Evolutionary conservation across 2,113 vertebrate genomes (phyloP).

Genomic region (Nipponia nippon): DNA sequence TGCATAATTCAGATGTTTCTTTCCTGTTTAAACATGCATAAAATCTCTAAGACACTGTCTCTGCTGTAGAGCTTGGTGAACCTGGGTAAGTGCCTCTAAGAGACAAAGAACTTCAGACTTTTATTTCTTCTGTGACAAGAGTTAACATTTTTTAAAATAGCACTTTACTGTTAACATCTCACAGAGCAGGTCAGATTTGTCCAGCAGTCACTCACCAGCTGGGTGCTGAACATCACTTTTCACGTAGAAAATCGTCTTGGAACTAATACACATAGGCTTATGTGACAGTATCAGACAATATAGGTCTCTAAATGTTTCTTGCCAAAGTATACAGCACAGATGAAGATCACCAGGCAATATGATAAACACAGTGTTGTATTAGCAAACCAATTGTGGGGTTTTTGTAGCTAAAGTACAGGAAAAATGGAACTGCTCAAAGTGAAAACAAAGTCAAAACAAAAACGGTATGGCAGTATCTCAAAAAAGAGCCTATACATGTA

Average conservation of each 20-base stretch:
- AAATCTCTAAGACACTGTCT: background rate
- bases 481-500: background rate
- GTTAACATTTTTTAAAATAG: background rate
- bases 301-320: background rate
- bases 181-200: background rate
- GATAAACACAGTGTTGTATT: background rate
- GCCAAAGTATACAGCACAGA: background rate
- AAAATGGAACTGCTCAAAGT: background rate
- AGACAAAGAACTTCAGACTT: background rate
- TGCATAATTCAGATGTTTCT: background rate
- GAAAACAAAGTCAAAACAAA: background rate
- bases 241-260: background rate
- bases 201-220: background rate
- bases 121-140: background rate
- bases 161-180: background rate
- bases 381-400: accelerated
- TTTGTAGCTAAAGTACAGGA: background rate
- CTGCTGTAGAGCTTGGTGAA: background rate
- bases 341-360: background rate
- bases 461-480: accelerated
- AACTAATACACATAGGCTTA: background rate
- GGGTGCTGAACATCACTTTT: background rate
- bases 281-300: background rate
- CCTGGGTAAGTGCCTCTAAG: background rate
- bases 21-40: background rate